Conservation (phyloP, 2,888 invertebrate species). For the Lochmaea capreae region DNA sequence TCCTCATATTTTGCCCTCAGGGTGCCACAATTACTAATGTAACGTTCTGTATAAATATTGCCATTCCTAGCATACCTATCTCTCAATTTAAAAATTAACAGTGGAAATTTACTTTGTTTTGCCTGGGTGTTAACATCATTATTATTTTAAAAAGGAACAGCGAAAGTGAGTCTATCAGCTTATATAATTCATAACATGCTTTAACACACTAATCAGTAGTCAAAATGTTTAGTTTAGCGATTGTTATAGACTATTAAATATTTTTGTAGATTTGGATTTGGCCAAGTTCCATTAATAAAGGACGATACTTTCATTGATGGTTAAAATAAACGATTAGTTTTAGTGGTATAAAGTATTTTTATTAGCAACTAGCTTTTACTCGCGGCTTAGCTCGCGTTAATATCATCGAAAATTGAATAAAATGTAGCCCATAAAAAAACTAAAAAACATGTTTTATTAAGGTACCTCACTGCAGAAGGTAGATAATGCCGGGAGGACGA, state of each 20-base stretch:
- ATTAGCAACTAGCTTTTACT: not conserved
- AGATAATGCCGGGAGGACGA: too few species aligned
- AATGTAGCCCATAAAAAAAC: too few species aligned
- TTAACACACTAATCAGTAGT: not conserved
- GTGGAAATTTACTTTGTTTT: not conserved
- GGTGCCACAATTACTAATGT: too few species aligned
- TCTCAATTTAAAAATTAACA: not conserved
- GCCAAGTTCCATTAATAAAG: not conserved
- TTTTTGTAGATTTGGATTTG: not conserved
- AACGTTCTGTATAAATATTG: too few species aligned
- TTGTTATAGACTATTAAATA: not conserved
- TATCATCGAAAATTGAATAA: too few species aligned
- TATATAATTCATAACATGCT: not conserved
- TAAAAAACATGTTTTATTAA: too few species aligned
- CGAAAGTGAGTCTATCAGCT: not conserved
- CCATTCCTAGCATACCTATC: not conserved
- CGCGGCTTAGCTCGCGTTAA: not conserved
- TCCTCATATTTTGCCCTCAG: too few species aligned
- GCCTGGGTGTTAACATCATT: not conserved
- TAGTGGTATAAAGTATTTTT: conserved; percentile 11
- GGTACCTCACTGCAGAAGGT: too few species aligned
- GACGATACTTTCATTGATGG: not conserved
- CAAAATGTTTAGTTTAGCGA: not conserved
- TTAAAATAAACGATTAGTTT: conserved; percentile 3
- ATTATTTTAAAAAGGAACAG: not conserved